Evolutionary conservation across 2,113 vertebrate genomes (phyloP).

Genomic region (Bubo bubo): DNA sequence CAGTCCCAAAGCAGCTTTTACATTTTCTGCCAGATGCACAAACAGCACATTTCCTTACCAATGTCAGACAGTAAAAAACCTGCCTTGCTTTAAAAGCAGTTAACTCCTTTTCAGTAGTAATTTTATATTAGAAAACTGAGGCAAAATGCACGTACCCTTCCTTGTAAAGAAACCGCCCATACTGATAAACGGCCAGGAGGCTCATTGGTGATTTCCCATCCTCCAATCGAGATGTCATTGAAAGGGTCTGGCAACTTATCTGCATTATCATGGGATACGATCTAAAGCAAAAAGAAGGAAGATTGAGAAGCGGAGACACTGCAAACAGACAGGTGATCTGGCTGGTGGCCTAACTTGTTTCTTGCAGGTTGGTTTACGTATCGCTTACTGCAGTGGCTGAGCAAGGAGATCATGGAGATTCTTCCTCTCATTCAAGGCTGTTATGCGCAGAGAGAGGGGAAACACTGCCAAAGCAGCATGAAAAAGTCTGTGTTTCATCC

Average conservation of each 20-base stretch:
- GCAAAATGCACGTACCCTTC: conserved; percentile 80
- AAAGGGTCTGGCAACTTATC: conserved; percentile 88
- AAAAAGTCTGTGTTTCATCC: neutral
- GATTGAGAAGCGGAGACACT: neutral
- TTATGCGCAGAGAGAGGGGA: neutral
- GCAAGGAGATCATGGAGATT: neutral
- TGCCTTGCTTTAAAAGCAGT: neutral
- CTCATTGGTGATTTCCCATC: conserved; percentile 92
- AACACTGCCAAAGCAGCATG: fast-evolving
- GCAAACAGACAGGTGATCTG: neutral
- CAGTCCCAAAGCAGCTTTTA: neutral
- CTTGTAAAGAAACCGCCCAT: conserved; percentile 93
- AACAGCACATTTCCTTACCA: neutral
- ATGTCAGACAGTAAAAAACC: neutral
- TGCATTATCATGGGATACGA: conserved; percentile 78
- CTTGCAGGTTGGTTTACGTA: neutral
- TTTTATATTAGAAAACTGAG: neutral
- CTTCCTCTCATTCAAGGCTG: neutral
- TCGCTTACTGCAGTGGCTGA: neutral
- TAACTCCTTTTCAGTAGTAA: neutral
- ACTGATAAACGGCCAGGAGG: conserved; percentile 87
- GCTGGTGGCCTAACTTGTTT: neutral
- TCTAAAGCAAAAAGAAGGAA: conserved; percentile 72
- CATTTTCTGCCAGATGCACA: neutral
- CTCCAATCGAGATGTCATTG: conserved; percentile 91